Percentiles rank a stretch among this genome's conserved stretches.
phyloP scores from a whole-genome alignment of 2,797 vertebrate genomes.

The Rousettus madagascariensis region DNA sequence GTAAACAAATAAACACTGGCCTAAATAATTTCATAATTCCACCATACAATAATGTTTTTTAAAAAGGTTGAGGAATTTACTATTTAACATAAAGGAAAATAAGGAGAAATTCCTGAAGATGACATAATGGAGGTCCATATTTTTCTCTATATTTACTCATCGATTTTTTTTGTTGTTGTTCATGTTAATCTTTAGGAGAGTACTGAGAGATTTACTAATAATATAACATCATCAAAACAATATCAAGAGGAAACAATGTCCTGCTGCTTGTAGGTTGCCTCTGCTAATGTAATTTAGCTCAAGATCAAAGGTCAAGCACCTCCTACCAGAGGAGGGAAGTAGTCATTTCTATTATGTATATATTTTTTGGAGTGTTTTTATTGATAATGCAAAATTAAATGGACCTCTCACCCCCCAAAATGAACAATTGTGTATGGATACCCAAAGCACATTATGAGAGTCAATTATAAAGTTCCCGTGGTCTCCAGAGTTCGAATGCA shows the following conservation, averaged over 20 bases:
- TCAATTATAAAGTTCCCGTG: slow-evolving; percentile 51
- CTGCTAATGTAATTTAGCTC: slow-evolving; percentile 52
- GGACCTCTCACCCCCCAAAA: not conserved
- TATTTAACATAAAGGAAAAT: not conserved
- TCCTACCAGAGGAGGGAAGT: slow-evolving; percentile 40
- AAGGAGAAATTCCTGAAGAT: not conserved
- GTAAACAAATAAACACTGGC: not conserved
- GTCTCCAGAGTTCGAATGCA: slow-evolving; percentile 61
- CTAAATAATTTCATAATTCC: not conserved
- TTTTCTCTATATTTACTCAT: not conserved
- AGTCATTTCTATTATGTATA: slow-evolving; percentile 41
- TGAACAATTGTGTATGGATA: not conserved
- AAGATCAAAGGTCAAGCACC: slow-evolving; percentile 59
- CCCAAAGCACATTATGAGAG: slow-evolving; percentile 22
- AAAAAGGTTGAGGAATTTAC: not conserved
- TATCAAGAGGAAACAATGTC: slow-evolving; percentile 9
- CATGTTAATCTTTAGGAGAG: not conserved
- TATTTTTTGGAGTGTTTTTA: slow-evolving; percentile 58
- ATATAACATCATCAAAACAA: slow-evolving; percentile 48
- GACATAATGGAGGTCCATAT: not conserved
- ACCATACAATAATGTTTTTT: not conserved
- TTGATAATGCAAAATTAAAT: slow-evolving; percentile 56
- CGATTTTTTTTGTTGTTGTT: not conserved
- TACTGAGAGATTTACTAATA: slow-evolving; percentile 39
- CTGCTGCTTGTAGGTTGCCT: not conserved